phyloP scores from a whole-genome alignment of 2,888 invertebrate species.

The Nomada hirtipes region DNA sequence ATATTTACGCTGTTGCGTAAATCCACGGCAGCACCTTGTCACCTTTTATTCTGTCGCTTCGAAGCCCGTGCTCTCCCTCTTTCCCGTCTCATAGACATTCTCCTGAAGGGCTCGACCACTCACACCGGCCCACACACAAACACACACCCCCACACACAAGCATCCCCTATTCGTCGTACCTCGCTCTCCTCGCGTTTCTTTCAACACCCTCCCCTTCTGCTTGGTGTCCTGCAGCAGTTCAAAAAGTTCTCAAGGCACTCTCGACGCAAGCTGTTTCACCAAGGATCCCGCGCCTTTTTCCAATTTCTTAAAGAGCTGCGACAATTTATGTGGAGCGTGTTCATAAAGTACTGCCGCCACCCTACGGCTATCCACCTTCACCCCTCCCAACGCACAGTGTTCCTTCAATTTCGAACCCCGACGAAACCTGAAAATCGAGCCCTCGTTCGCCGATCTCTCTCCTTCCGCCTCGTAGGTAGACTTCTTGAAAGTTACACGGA shows the following conservation, averaged over 20 bases:
- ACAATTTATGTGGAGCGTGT: constrained; percentile 84
- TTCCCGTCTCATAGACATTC: constrained; percentile 23
- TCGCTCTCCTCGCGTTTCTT: constrained; percentile 48
- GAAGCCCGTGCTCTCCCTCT: constrained; percentile 18
- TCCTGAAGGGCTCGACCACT: constrained; percentile 12
- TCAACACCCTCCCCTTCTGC: constrained; percentile 35
- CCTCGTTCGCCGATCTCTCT: constrained; percentile 38
- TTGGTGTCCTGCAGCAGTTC: constrained; percentile 73
- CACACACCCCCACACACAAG: constrained; percentile 12
- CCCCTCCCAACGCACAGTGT: constrained; percentile 3
- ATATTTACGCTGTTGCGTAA: constrained; percentile 50
- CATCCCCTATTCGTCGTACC: constrained; percentile 26
- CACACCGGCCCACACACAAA: not conserved
- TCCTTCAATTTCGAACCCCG: constrained; percentile 34
- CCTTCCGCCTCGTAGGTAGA: constrained; percentile 45
- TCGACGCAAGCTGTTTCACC: constrained; percentile 83
- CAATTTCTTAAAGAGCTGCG: constrained; percentile 85
- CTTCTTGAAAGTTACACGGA: constrained; percentile 81
- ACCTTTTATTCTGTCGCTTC: constrained; percentile 52
- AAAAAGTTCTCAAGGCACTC: constrained; percentile 82
- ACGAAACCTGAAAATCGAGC: constrained; percentile 52
- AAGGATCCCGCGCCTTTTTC: constrained; percentile 80
- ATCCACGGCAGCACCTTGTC: constrained; percentile 46
- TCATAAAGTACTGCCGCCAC: constrained; percentile 82
- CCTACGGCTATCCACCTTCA: constrained; percentile 31